These are phyloP conservation scores for Catostomus latipinnis DNA, from an alignment of 2,797 vertebrate species.

Conservation along the genomic window DNA sequence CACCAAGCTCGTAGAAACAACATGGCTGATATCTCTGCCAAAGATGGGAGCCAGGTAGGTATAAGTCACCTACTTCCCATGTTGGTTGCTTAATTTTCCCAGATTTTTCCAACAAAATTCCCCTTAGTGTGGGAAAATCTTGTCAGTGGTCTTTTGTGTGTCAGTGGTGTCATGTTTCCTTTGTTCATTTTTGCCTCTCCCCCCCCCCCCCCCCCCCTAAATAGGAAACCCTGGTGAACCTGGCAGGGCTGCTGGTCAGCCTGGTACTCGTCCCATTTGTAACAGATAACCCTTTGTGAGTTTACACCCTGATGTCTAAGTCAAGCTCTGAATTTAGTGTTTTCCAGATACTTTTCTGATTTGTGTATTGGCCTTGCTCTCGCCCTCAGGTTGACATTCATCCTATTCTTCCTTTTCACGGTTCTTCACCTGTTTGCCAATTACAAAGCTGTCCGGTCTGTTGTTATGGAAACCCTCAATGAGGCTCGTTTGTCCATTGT, in stretches of 20 bases:
- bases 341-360: not conserved
- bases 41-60: slow-evolving; percentile 91
- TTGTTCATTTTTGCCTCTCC: not conserved
- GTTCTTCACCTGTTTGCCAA: slow-evolving; percentile 88
- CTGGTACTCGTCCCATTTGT: slow-evolving; percentile 85
- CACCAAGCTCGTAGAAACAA: slow-evolving; percentile 94
- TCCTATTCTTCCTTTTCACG: slow-evolving; percentile 86
- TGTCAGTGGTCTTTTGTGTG: not conserved
- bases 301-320: not conserved
- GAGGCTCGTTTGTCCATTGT: slow-evolving; percentile 83
- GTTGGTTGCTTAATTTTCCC: too few relatives aligned
- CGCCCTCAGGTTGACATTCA: slow-evolving; percentile 78
- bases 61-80: not conserved
- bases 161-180: slow-evolving; percentile 1
- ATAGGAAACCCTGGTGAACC: slow-evolving; percentile 90
- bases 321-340: not conserved
- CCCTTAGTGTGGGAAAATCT: not conserved
- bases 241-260: slow-evolving; percentile 86
- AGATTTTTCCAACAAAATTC: not conserved
- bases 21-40: slow-evolving; percentile 94
- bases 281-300: slow-evolving; percentile 80
- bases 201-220: too few relatives aligned
- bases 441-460: slow-evolving; percentile 86
- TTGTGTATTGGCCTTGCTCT: not conserved
- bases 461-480: slow-evolving; percentile 91